These are phyloP conservation scores for Xyliphius kryptos DNA, from an alignment of 2,113 vertebrate species.

Conservation along the genomic window DNA sequence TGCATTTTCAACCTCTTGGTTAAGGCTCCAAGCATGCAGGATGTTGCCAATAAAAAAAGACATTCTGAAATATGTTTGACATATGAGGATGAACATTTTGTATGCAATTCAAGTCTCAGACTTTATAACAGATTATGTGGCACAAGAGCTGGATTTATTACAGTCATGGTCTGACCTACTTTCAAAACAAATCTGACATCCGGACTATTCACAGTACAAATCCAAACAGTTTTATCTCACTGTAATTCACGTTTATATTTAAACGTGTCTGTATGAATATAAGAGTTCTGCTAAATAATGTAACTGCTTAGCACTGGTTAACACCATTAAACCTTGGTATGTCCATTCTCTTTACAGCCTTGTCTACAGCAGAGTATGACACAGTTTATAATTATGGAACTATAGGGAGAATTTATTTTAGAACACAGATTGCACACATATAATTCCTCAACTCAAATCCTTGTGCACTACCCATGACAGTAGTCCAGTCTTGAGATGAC, in stretches of 20 bases:
- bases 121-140: constrained; percentile 28
- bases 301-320: neutral
- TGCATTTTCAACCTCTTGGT: too few species aligned
- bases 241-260: neutral
- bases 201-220: neutral
- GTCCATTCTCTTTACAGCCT: neutral
- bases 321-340: neutral
- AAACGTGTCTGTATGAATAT: neutral
- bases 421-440: neutral
- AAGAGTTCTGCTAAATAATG: neutral
- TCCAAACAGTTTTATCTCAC: neutral
- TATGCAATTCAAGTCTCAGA: constrained; percentile 24
- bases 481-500: too few species aligned
- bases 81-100: too few species aligned
- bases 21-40: too few species aligned
- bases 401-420: neutral
- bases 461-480: too few species aligned
- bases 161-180: neutral
- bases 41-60: too few species aligned
- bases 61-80: too few species aligned
- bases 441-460: neutral
- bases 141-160: neutral
- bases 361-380: neutral
- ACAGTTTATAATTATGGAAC: neutral
- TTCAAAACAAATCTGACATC: constrained; percentile 7